Evolutionary conservation across 2,888 invertebrate species (phyloP), one percentile per base, ranked within the genome.

Genomic region (Listrodromus nycthemerus): DNA sequence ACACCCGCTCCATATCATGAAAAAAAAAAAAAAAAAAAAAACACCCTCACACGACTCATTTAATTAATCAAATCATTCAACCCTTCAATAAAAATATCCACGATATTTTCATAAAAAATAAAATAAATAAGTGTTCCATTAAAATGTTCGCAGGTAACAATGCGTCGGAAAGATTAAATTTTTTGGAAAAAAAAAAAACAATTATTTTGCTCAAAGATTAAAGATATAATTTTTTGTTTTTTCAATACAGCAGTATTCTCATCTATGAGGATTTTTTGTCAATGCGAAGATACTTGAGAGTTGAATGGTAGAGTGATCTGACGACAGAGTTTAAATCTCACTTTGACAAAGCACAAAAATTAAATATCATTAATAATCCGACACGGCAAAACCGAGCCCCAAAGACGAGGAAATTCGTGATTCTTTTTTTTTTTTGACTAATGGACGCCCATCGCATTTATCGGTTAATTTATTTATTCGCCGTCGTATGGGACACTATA

Each of bases 401-500:
- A 30, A 7, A 30, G 61, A 1, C 24, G 61, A 61, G n/a, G 6
- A 61, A n/a, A 30, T 2, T 61, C 27, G 16, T 7, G 30, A 61
- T 61, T 16, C 4, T 27, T 30, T 61, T 61, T 21, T 6, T 3
- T 24, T 27, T 58, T 58, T 21, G 6, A 3, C 16, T 4, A 61
- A 55, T 55, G 16, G 27, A 27, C 16, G 5, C 7, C 2, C 61
- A 10, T 30, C 2, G 6, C n/a, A 30, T 61, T 27, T 7, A 30
- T 58, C 24, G 21, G 27, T 71, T 71, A n/a, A 24, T 24, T 63
- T 3, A 10, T 41, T 27, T 63, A 30, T 30, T 74, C 61, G 33
- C 48, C 48, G 45, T n/a, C 48, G 33, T 10, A 50, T 16, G 33
- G 27, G 50, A 48, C 63, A 65, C 55, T 10, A 10, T 74, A 21